These are phyloP conservation scores for Frieseomelitta varia DNA, from an alignment of 1,140 invertebrate genomes.

Conservation along the genomic window DNA sequence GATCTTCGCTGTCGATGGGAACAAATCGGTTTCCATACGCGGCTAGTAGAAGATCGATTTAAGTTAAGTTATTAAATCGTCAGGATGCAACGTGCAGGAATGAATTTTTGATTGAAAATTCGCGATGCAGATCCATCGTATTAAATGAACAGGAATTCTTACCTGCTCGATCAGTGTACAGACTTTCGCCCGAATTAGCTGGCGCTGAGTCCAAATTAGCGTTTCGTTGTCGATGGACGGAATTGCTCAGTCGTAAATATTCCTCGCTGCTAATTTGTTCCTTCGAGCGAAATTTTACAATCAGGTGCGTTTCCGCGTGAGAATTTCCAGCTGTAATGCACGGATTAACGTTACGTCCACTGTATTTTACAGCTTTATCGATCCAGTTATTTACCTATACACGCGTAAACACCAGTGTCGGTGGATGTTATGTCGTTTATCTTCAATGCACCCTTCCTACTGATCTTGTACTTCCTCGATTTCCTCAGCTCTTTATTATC, in stretches of 20 bases:
- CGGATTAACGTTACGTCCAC: neutral
- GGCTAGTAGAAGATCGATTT: constrained; percentile 56
- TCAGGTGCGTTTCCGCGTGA: constrained; percentile 87
- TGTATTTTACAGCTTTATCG: neutral
- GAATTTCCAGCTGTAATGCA: constrained; percentile 85
- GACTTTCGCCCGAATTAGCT: constrained; percentile 77
- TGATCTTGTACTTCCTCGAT: constrained; percentile 91
- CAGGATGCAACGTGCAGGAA: neutral
- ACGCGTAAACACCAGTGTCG: constrained; percentile 92
- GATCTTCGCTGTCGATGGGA: constrained; percentile 82
- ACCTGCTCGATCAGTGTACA: constrained; percentile 78
- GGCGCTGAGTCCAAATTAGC: constrained; percentile 74
- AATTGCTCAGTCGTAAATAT: constrained; percentile 82
- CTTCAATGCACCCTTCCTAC: constrained; percentile 92
- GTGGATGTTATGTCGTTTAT: constrained; percentile 89
- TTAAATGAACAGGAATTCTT: constrained; percentile 13
- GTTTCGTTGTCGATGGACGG: constrained; percentile 77
- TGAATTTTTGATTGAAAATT: neutral
- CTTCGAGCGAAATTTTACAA: constrained; percentile 88
- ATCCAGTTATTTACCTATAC: constrained; percentile 83
- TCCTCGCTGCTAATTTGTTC: constrained; percentile 91
- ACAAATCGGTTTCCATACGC: constrained; percentile 74
- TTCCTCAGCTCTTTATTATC: constrained; percentile 88
- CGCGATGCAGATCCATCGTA: neutral
- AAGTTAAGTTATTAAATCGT: neutral